Percentiles rank a stretch among this genome's conserved stretches.
Evolutionary conservation across 2,113 vertebrate species (phyloP).

Genomic region (Actenoides lindsayi): DNA sequence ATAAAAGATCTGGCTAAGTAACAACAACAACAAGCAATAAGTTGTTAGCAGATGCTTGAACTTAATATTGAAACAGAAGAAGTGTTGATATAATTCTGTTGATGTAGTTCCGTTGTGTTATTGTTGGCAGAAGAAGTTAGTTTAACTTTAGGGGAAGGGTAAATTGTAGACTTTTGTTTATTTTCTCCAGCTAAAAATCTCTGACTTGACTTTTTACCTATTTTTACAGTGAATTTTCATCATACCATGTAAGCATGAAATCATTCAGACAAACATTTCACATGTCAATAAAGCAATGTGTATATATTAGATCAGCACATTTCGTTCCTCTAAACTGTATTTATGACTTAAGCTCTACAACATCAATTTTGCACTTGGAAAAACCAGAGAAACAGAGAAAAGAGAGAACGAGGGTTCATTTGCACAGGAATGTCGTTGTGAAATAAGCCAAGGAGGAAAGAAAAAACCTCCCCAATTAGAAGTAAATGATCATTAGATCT

Average conservation of each 20-base stretch:
- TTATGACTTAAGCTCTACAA: background rate
- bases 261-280: constrained; percentile 41
- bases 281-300: constrained; percentile 33
- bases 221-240: constrained; percentile 56
- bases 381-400: background rate
- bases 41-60: constrained; percentile 69
- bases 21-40: constrained; percentile 61
- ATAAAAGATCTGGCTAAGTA: constrained; percentile 59
- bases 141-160: constrained; percentile 52
- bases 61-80: constrained; percentile 55
- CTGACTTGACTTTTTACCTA: constrained; percentile 55
- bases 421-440: background rate
- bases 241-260: constrained; percentile 35
- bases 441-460: background rate
- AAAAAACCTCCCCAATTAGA: background rate
- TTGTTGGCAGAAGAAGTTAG: constrained; percentile 43
- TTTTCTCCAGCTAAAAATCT: constrained; percentile 38
- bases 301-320: background rate
- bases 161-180: constrained; percentile 45
- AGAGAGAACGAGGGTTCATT: background rate
- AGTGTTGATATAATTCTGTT: constrained; percentile 61
- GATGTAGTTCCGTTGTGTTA: constrained; percentile 46
- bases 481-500: background rate
- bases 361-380: constrained; percentile 2
- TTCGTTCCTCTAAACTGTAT: background rate